Percentiles rank a stretch among this genome's conserved stretches.
These are phyloP conservation scores for Myotis myotis DNA, from an alignment of 2,797 vertebrate genomes.

Conservation along the genomic window DNA sequence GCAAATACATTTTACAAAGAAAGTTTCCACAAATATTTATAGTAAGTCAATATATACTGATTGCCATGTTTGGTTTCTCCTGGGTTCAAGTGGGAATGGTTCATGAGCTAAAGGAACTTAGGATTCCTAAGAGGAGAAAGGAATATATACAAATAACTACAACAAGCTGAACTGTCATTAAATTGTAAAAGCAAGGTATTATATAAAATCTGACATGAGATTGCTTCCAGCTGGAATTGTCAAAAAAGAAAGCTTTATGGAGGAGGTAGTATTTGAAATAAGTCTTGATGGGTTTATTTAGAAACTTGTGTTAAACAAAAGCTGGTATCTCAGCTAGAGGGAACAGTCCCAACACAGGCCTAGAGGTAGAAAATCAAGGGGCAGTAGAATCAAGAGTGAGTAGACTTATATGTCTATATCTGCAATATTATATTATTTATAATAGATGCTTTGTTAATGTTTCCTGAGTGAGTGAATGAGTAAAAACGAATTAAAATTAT, in stretches of 20 bases:
- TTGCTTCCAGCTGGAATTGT: slow-evolving; percentile 2
- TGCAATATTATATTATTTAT: not conserved
- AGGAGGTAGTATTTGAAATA: not conserved
- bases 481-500: not conserved
- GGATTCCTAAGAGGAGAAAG: not conserved
- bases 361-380: not conserved
- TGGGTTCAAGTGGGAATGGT: not conserved
- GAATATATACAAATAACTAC: slow-evolving; percentile 18
- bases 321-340: not conserved
- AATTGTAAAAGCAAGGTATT: not conserved
- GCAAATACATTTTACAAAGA: slow-evolving; percentile 12
- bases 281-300: slow-evolving; percentile 6
- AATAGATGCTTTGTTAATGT: not conserved
- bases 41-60: not conserved
- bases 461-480: not conserved
- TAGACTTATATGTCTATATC: not conserved
- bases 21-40: not conserved
- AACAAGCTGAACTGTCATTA: not conserved
- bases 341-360: not conserved
- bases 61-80: not conserved
- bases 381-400: not conserved
- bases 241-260: not conserved
- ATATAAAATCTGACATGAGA: slow-evolving; percentile 26
- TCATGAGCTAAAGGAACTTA: not conserved
- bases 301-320: not conserved